Percentiles rank a stretch among this genome's conserved stretches.
Evolutionary conservation across 2,888 invertebrate genomes (phyloP).

Genomic region (Pandemis heparana): DNA sequence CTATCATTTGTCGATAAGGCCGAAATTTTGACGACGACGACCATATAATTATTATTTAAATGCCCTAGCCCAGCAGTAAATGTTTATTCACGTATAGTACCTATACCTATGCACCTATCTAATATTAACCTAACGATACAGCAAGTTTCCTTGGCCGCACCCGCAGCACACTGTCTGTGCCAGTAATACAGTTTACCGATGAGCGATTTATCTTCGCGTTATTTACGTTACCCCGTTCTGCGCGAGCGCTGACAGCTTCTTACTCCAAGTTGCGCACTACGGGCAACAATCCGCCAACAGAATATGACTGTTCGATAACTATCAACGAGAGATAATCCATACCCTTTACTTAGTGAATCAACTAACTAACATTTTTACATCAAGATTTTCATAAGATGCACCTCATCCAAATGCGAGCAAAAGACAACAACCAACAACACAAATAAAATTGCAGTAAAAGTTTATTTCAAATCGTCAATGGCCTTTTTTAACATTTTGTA

Average conservation of each 20-base stretch:
- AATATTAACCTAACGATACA: background rate
- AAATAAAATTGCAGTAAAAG: too few relatives aligned
- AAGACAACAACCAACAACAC: too few relatives aligned
- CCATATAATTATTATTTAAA: background rate
- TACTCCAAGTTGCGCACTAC: background rate
- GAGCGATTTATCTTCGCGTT: background rate
- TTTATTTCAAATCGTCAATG: too few relatives aligned
- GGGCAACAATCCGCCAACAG: background rate
- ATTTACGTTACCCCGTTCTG: background rate
- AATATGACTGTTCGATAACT: background rate
- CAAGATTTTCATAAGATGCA: too few relatives aligned
- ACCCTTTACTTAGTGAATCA: too few relatives aligned
- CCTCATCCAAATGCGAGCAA: too few relatives aligned
- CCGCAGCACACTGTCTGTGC: background rate
- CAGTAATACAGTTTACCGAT: conserved; percentile 2
- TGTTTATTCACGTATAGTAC: background rate
- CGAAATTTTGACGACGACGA: too few relatives aligned
- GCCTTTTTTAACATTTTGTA: too few relatives aligned
- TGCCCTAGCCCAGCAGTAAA: background rate
- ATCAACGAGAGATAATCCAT: too few relatives aligned
- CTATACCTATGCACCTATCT: background rate
- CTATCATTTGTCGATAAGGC: too few relatives aligned
- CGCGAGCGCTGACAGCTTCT: background rate
- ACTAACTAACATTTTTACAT: too few relatives aligned
- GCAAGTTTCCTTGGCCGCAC: background rate